phyloP scores from a whole-genome alignment of 1,140 invertebrate species.

The Cheumatopsyche charites region DNA sequence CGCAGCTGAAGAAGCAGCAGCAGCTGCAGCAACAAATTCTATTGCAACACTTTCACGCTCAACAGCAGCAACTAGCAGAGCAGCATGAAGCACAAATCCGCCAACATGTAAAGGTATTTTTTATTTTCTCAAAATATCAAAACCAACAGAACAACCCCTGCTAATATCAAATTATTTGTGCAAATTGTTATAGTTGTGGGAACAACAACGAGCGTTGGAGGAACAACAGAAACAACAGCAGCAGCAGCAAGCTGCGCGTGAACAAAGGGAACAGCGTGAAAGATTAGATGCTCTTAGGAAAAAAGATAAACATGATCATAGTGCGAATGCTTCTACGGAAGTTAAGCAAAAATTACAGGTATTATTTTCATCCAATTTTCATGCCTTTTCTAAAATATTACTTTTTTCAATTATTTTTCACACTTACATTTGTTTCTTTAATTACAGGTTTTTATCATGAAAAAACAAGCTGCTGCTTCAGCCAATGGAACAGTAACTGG shows the following conservation, averaged over 20 bases:
- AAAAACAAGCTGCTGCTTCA: slow-evolving; percentile 86
- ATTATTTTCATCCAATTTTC: too few relatives aligned
- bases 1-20: slow-evolving; percentile 88
- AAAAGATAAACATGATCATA: slow-evolving; percentile 92
- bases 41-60: slow-evolving; percentile 85
- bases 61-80: slow-evolving; percentile 84
- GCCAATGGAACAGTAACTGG: slow-evolving; percentile 71
- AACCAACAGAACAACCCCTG: background rate
- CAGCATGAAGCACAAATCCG: slow-evolving; percentile 88
- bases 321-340: slow-evolving; percentile 92
- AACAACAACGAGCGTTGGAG: slow-evolving; percentile 78
- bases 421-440: too few relatives aligned
- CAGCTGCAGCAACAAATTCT: slow-evolving; percentile 89
- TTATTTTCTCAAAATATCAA: background rate
- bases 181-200: slow-evolving; percentile 75
- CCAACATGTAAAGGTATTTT: slow-evolving; percentile 82
- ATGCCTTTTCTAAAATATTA: too few relatives aligned
- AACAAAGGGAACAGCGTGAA: slow-evolving; percentile 78
- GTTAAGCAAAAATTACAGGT: slow-evolving; percentile 94
- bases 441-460: slow-evolving; percentile 87
- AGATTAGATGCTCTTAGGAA: slow-evolving; percentile 83
- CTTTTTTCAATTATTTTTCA: too few relatives aligned
- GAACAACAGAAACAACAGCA: slow-evolving; percentile 61
- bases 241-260: slow-evolving; percentile 58
- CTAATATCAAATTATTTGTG: slow-evolving; percentile 14